Evolutionary conservation across 1,140 invertebrate genomes (phyloP).

Genomic region (Drosophila tsacasi): DNA sequence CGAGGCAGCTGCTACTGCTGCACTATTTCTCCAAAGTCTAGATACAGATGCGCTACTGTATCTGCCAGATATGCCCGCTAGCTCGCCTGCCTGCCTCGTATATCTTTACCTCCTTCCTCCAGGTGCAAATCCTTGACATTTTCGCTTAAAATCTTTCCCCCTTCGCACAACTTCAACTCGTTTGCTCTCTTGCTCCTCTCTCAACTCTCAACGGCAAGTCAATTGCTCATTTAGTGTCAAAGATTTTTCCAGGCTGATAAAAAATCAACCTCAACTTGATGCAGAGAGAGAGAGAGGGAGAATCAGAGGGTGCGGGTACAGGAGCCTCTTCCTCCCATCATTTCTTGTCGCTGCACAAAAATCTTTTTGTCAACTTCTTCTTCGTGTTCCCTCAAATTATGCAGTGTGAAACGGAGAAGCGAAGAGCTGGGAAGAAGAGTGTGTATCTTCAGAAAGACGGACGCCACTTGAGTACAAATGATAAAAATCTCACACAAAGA

Average conservation of each 20-base stretch:
- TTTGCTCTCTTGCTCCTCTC: constrained; percentile 5
- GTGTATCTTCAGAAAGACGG: constrained; percentile 42
- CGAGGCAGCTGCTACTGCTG: constrained; percentile 33
- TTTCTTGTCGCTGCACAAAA: constrained; percentile 79
- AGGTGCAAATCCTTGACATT: constrained; percentile 64
- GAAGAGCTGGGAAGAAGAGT: constrained; percentile 10
- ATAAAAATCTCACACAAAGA: constrained; percentile 75
- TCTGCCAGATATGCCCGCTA: constrained; percentile 10
- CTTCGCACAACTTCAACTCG: constrained; percentile 12
- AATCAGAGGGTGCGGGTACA: constrained; percentile 2
- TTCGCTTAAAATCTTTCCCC: constrained; percentile 22
- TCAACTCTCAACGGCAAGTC: constrained; percentile 60
- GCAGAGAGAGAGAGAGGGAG: background rate
- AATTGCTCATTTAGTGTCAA: constrained; percentile 83
- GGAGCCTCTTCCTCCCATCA: constrained; percentile 62
- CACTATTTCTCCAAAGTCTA: constrained; percentile 45
- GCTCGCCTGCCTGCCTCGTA: background rate
- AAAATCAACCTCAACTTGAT: constrained; percentile 46
- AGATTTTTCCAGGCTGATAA: constrained; percentile 77
- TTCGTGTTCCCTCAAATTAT: constrained; percentile 67
- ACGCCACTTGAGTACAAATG: constrained; percentile 81
- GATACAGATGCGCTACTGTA: constrained; percentile 43
- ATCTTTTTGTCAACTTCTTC: constrained; percentile 71
- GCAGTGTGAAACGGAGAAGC: constrained; percentile 72
- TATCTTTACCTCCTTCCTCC: constrained; percentile 26